Conservation (phyloP, 2,113 vertebrate species). For the Columba livia region DNA sequence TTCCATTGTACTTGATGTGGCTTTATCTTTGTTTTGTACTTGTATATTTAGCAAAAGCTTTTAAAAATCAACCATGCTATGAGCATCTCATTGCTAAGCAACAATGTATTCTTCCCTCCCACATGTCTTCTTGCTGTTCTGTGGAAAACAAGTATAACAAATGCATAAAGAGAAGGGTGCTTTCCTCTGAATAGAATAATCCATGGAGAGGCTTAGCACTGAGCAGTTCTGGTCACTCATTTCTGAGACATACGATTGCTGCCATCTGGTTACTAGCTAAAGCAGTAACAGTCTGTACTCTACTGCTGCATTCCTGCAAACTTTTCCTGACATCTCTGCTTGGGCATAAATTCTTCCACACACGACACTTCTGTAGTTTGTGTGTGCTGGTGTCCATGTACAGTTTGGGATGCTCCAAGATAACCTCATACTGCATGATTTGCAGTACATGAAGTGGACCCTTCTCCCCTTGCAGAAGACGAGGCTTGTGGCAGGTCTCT, state of each 20-base stretch:
- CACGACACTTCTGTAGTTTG: neutral
- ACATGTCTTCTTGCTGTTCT: slow-evolving; percentile 1
- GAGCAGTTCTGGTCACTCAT: neutral
- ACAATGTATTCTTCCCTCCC: slow-evolving; percentile 38
- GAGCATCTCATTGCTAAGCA: slow-evolving; percentile 63
- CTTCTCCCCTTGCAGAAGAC: neutral
- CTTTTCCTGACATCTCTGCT: neutral
- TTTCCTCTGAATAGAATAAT: neutral
- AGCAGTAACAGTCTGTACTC: neutral
- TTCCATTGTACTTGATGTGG: neutral
- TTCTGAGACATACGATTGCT: neutral
- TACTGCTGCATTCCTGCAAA: neutral
- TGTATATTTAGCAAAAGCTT: slow-evolving; percentile 43
- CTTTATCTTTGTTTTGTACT: neutral
- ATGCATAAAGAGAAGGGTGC: neutral
- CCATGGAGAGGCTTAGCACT: neutral
- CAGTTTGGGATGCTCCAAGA: neutral
- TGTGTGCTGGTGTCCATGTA: fast-evolving
- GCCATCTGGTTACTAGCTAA: neutral
- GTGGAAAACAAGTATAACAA: slow-evolving; percentile 23
- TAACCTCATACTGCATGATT: fast-evolving
- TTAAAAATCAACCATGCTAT: neutral
- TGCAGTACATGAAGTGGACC: neutral
- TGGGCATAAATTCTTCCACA: neutral
- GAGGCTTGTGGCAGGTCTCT: neutral